Evolutionary conservation across 2,888 invertebrate species (phyloP), one percentile per base, ranked within the genome.

Genomic region (Oxyteleia sp.): DNA sequence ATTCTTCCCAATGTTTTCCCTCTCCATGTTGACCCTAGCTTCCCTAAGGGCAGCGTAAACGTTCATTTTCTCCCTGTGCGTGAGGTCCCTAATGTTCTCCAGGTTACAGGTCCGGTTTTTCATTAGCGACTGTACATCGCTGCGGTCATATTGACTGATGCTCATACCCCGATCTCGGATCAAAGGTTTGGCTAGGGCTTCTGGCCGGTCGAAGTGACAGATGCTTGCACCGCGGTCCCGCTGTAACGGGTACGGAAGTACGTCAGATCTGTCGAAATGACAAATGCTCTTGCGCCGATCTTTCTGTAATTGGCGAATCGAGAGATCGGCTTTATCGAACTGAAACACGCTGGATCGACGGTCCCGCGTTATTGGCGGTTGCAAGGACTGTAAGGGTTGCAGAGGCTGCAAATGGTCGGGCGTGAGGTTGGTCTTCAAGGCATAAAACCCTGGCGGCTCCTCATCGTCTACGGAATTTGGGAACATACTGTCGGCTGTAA

Each of bases 401-500:
- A 69, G 61, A 16, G 66, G 55, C 29, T 57, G 55, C 49, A 69
- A 20, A 15, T 38, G 43, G 29, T 84, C 79, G 81, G 87, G 13
- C n/a, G 57, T 53, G 26, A 32, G 35, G 29, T 35, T 13, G 71
- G 66, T 15, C 66, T 83, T 79, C 2, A 86, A 8, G 0, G 69
- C 84, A 51, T 71, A 86, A 18, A 76, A 63, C 2, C 81, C 69
- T 5, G 75, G 18, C 2, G 76, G 76, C 0, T 87, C 86, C 13
- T 84, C 86, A 3, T 82, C 86, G 20, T 74, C 83, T 41, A 51
- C 13, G 5, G 82, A n/a, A 13, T 72, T 76, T 35, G 75, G 87
- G 0, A 84, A 45, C 18, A 71, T 88, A 61, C 89, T 89, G 93
- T 95, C 93, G 87, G 95, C 93, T 90, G 96, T 88, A 87, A 96